Evolutionary conservation across 2,113 vertebrate species (phyloP), one percentile per base, ranked within the genome.

Genomic region (Terrapene triunguis): DNA sequence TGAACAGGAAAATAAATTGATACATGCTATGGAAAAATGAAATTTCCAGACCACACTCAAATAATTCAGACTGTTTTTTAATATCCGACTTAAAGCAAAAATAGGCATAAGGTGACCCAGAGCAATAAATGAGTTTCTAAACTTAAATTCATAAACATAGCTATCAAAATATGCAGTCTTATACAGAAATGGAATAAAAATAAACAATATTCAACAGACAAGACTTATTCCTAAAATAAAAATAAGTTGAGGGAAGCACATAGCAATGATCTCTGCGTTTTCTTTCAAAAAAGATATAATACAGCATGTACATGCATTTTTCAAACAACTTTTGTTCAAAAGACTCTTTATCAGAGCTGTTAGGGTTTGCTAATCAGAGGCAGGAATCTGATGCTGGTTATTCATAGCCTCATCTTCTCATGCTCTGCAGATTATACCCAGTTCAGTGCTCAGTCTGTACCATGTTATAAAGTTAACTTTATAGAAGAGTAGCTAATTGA

Each of bases 1-100:
- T 88, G 59, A 87, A 72, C 50, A 86, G 82, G n/a, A 86, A 88
- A 89, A 86, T 72, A 69, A 83, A 78, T 24, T 27, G 10, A 29
- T 54, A 29, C 24, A 13, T 78, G 12, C 24, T 47, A 22, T 82
- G 55, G 38, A 87, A 91, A 85, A 82, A 42, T 4, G 1, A 35
- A 21, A 65, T 69, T 6, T 81, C 13, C 53, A 24, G 21, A 88
- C 53, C 59, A 29, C 50, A 42, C 10, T 90, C 69, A 24, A 8
- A 38, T 80, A n/a, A 24, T 72, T 7, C 29, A 84, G 8, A 29
- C 84, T 5, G 83, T n/a, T 22, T 88, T 47, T 85, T 81, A 80
- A 48, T 88, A 79, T 5, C 5, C 82, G 72, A 80, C 55, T 12
- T 57, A 47, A 80, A 8, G 42, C 74, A 47, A 78, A 76, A 44